A percentile compares a stretch with the other conserved stretches of the same genome.
Evolutionary conservation across 2,113 vertebrate species (phyloP).

Genomic region (Callaeas wilsoni): DNA sequence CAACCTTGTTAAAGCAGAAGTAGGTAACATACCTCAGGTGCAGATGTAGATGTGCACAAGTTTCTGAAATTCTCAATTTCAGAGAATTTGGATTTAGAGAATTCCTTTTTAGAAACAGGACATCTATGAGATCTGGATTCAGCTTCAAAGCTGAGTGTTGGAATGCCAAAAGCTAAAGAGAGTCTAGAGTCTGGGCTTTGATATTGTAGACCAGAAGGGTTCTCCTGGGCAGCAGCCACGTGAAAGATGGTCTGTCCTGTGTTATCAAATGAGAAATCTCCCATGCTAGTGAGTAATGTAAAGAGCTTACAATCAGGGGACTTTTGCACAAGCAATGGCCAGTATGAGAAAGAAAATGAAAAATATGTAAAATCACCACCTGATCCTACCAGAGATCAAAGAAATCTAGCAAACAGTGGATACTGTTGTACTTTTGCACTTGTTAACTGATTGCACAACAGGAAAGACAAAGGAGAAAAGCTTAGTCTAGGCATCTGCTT

Average conservation of each 20-base stretch:
- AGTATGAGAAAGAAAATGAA: background rate
- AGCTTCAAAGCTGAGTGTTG: background rate
- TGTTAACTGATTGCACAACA: constrained; percentile 77
- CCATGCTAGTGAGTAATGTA: background rate
- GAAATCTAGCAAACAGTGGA: background rate
- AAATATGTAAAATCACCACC: background rate
- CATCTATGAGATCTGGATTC: background rate
- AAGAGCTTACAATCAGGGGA: background rate
- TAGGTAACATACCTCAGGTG: background rate
- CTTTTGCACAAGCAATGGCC: background rate
- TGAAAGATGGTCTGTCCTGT: background rate
- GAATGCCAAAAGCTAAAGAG: background rate
- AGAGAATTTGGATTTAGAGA: background rate
- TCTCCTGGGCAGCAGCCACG: background rate
- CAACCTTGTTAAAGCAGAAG: background rate
- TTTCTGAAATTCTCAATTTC: background rate
- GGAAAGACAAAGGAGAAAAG: constrained; percentile 79
- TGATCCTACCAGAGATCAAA: background rate
- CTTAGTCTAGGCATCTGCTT: constrained; percentile 74
- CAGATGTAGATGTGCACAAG: background rate
- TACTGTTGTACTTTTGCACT: constrained; percentile 25
- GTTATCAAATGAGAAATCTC: background rate
- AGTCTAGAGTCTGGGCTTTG: background rate
- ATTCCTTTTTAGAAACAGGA: background rate
- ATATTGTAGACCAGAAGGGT: background rate